A percentile compares a stretch with the other conserved stretches of the same genome.
Evolutionary conservation across 53 echinoderm and acorn worm species (phyloP).

Genomic region (Antedon mediterranea): DNA sequence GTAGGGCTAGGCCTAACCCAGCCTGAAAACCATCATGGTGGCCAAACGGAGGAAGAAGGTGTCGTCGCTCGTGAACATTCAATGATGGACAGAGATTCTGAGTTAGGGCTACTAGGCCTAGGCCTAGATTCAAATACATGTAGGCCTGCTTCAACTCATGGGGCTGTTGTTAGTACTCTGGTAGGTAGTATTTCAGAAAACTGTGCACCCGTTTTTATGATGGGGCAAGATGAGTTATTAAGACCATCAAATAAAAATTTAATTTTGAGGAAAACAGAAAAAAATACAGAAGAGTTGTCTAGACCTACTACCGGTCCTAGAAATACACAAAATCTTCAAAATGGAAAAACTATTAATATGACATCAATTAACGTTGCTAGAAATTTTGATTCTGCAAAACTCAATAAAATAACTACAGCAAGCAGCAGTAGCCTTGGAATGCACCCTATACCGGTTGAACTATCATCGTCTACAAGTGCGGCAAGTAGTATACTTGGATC

Average conservation of each 20-base stretch:
- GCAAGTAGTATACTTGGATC: conserved; percentile 45
- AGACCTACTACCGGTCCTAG: too few species aligned
- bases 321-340: background rate
- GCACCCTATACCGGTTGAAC: background rate
- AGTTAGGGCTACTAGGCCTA: background rate
- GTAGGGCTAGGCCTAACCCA: background rate
- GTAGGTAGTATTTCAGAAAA: background rate
- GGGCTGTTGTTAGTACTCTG: background rate
- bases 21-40: background rate
- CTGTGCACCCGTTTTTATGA: background rate
- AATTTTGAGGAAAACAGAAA: background rate
- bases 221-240: background rate
- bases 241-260: background rate
- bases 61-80: background rate
- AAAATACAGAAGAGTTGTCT: background rate
- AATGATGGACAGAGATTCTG: background rate
- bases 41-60: background rate
- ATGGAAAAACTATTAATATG: background rate
- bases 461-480: background rate
- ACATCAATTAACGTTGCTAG: background rate
- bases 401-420: too few species aligned
- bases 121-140: background rate
- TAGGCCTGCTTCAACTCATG: background rate
- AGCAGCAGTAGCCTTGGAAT: background rate
- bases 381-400: background rate